Conservation (phyloP, 1,140 invertebrate genomes). For the Bursaphelenchus mucronatus region DNA sequence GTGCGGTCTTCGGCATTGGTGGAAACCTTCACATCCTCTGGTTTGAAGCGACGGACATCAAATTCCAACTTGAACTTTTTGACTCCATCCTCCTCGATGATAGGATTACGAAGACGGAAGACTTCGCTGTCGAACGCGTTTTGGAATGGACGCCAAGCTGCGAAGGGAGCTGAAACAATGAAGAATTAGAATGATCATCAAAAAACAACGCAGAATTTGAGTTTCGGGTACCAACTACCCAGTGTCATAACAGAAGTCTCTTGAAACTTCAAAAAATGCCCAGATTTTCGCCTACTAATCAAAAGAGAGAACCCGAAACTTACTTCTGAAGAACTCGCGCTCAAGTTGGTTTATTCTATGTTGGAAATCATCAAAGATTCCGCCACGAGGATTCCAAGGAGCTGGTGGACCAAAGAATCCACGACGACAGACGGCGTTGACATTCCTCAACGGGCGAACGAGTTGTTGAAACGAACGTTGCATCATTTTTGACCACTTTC, state of each 20-base stretch:
- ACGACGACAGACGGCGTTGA: background rate
- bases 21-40: slow-evolving; percentile 38
- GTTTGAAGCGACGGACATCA: slow-evolving; percentile 46
- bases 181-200: too few relatives aligned
- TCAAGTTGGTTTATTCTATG: background rate
- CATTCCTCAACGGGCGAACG: slow-evolving; percentile 2
- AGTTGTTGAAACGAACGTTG: slow-evolving; percentile 5
- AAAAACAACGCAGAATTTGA: too few relatives aligned
- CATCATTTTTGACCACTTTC: slow-evolving; percentile 6
- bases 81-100: slow-evolving; percentile 42
- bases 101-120: slow-evolving; percentile 61
- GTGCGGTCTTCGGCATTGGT: slow-evolving; percentile 38
- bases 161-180: too few relatives aligned
- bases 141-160: slow-evolving; percentile 23
- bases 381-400: background rate
- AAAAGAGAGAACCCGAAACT: slow-evolving; percentile 1
- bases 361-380: background rate
- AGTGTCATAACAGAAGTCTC: too few relatives aligned
- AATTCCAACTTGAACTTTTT: slow-evolving; percentile 48
- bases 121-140: slow-evolving; percentile 65
- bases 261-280: too few relatives aligned
- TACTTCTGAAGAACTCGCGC: background rate
- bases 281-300: background rate
- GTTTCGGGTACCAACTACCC: too few relatives aligned
- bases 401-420: slow-evolving; percentile 18